Percentiles rank a stretch among this genome's conserved stretches.
Conservation (phyloP, 2,888 invertebrate species). For the Dione juno region DNA sequence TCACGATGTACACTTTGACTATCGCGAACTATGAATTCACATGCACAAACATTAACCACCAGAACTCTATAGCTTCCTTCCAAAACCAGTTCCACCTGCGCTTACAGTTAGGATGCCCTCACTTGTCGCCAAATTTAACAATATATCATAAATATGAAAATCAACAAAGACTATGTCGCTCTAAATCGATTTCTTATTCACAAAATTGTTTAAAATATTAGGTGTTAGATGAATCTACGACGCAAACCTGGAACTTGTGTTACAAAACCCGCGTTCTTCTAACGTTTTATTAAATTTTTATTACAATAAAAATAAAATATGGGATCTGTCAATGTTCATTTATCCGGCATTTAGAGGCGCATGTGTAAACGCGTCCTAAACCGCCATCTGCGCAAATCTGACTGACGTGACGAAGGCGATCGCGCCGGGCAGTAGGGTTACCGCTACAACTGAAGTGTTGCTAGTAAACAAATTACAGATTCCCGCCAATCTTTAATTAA, state of each 20-base stretch:
- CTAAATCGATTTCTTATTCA: slow-evolving; percentile 68
- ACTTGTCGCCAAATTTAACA: slow-evolving; percentile 75
- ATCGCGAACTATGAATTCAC: slow-evolving; percentile 40
- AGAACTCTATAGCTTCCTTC: slow-evolving; percentile 71
- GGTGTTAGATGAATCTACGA: slow-evolving; percentile 47
- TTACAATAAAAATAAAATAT: slow-evolving; percentile 58
- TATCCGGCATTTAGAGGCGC: slow-evolving; percentile 60
- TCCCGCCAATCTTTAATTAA: slow-evolving; percentile 24
- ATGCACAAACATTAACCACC: slow-evolving; percentile 61
- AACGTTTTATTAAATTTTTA: slow-evolving; percentile 53
- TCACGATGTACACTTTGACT: slow-evolving; percentile 38
- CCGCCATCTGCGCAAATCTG: slow-evolving; percentile 70
- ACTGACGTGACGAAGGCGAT: slow-evolving; percentile 42
- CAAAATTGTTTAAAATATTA: slow-evolving; percentile 46
- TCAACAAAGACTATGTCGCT: slow-evolving; percentile 64
- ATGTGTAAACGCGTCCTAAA: slow-evolving; percentile 57
- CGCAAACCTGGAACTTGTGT: slow-evolving; percentile 53
- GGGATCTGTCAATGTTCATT: slow-evolving; percentile 68
- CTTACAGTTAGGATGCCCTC: slow-evolving; percentile 61
- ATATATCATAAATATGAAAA: slow-evolving; percentile 60
- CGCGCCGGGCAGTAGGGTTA: slow-evolving; percentile 36
- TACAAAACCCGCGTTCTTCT: slow-evolving; percentile 60
- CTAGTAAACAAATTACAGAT: slow-evolving; percentile 20
- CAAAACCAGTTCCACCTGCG: slow-evolving; percentile 70
- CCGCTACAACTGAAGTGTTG: slow-evolving; percentile 31